These are phyloP conservation scores for Halcyon chelicuti DNA, from an alignment of 2,797 vertebrate genomes.

Conservation along the genomic window DNA sequence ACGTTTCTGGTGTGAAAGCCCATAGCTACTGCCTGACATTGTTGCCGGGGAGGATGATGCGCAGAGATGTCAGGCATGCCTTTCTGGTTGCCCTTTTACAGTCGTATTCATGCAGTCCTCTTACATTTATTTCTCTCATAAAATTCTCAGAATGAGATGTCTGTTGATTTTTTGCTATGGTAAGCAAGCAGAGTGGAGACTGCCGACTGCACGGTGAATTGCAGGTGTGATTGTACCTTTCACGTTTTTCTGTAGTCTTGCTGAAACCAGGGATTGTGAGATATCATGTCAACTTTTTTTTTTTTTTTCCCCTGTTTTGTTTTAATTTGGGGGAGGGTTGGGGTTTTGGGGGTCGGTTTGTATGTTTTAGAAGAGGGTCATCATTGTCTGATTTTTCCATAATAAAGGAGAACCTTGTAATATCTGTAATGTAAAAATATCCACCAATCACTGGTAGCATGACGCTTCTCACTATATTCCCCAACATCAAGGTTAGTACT, in stretches of 20 bases:
- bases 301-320: not conserved
- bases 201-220: not conserved
- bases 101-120: not conserved
- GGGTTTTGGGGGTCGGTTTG: not conserved
- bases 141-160: not conserved
- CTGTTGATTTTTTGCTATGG: not conserved
- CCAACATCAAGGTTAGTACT: not conserved
- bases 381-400: not conserved
- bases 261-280: not conserved
- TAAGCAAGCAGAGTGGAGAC: not conserved
- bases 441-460: not conserved
- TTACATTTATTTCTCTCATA: not conserved
- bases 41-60: not conserved
- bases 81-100: not conserved
- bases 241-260: not conserved
- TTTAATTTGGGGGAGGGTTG: not conserved
- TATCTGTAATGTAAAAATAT: not conserved
- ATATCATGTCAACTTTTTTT: not conserved
- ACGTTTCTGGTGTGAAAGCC: conserved; percentile 3
- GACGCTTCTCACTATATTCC: not conserved
- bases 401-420: not conserved
- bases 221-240: not conserved
- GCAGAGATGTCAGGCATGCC: not conserved
- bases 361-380: not conserved
- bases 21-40: not conserved